Percentiles rank a stretch among this genome's conserved stretches.
phyloP scores from a whole-genome alignment of 2,888 invertebrate genomes.

The Lymantria dispar region DNA sequence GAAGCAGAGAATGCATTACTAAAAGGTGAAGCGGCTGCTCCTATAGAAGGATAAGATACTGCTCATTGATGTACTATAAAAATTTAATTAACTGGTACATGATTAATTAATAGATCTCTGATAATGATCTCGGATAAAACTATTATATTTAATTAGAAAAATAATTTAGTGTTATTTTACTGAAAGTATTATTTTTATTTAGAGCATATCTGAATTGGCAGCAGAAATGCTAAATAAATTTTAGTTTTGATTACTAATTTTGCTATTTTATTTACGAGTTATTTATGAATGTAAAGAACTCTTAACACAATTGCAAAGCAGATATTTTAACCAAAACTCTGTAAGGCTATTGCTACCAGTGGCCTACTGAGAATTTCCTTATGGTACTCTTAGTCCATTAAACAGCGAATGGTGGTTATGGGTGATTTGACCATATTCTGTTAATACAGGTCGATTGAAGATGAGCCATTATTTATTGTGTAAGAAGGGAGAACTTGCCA shows the following conservation, averaged over 20 bases:
- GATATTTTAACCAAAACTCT: no score
- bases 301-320: no score
- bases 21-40: constrained; percentile 72
- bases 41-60: constrained; percentile 61
- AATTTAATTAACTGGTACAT: constrained; percentile 29
- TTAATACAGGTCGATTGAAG: no score
- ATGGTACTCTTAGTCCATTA: no score
- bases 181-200: constrained; percentile 70
- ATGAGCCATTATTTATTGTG: no score
- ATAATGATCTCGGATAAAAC: constrained; percentile 56
- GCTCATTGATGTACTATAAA: constrained; percentile 20
- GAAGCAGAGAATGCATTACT: constrained; percentile 82
- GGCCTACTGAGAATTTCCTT: neutral
- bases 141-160: constrained; percentile 62
- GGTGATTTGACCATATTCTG: no score
- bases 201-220: constrained; percentile 51
- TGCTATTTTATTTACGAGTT: constrained; percentile 16
- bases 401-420: no score
- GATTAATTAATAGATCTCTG: constrained; percentile 58
- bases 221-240: constrained; percentile 54
- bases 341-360: neutral
- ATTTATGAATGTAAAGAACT: no score
- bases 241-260: constrained; percentile 35
- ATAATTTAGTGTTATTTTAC: constrained; percentile 57
- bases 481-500: no score